Conservation (phyloP, 1,140 invertebrate genomes). For the Drosophila tsacasi region DNA sequence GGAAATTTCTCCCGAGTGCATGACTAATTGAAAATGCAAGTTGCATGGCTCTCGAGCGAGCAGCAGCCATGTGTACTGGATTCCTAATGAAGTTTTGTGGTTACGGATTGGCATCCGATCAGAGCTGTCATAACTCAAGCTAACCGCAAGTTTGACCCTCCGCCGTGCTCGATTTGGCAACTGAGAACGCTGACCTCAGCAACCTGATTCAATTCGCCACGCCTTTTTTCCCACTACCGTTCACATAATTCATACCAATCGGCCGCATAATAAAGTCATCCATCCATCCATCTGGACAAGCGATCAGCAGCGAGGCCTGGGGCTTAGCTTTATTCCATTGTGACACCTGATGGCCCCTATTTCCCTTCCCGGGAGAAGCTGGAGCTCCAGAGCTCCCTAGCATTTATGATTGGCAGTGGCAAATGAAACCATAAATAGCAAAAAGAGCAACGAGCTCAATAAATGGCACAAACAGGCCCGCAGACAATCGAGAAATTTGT, state of each 20-base stretch:
- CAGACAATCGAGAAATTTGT: constrained; percentile 73
- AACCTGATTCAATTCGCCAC: constrained; percentile 37
- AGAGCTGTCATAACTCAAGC: constrained; percentile 6
- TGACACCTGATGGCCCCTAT: constrained; percentile 58
- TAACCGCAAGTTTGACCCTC: constrained; percentile 32
- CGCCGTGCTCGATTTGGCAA: constrained; percentile 26
- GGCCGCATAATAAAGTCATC: constrained; percentile 63
- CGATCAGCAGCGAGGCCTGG: constrained; percentile 32
- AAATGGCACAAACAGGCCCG: constrained; percentile 46
- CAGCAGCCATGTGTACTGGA: constrained; percentile 26
- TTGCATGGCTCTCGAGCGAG: background rate
- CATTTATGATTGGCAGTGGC: constrained; percentile 67
- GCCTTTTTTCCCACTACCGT: constrained; percentile 33
- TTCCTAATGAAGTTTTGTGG: constrained; percentile 74
- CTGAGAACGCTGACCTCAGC: constrained; percentile 26
- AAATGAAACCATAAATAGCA: constrained; percentile 70
- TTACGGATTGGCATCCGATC: constrained; percentile 38
- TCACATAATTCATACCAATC: constrained; percentile 22
- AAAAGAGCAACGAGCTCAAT: constrained; percentile 54
- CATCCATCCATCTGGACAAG: constrained; percentile 54
- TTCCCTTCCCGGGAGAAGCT: constrained; percentile 10
- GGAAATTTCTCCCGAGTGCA: background rate
- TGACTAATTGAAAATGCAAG: constrained; percentile 50
- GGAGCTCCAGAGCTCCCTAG: constrained; percentile 14
- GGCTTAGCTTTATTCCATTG: constrained; percentile 38